Evolutionary conservation across 23 tunicate species (phyloP), one percentile per base, ranked within the genome.

Genomic region (Trididemnum clinides): DNA sequence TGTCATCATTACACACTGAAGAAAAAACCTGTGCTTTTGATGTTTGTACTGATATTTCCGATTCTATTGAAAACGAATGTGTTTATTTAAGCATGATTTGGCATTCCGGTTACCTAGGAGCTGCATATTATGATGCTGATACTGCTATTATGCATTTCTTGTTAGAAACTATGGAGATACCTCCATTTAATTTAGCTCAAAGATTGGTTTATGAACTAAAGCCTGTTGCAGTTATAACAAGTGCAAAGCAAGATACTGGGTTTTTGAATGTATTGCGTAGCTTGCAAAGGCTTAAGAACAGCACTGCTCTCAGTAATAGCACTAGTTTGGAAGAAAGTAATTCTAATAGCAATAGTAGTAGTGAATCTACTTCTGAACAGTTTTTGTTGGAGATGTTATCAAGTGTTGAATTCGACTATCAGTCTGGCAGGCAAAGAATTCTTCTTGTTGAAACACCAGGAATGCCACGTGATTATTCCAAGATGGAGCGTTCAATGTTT

Each of bases 91-190:
- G 88, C 34, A 33, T 94, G 0, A 36, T 89, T 5, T 89, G 88
- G 88, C 85, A 76, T 66, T 77, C 54, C 15, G 88, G 86, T 28
- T 35, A 57, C 64, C 59, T 94, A 28, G 94, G 98, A 31, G 98
- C 94, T 7, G 90, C 98, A 20, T 94, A 86, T 65, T 94, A 94
- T 65, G 98, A 94, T 23, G 62, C 88, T 29, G 94, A 89, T n/a
- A 87, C 83, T 5, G 85, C 89, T 33, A 64, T 81, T 27, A 1
- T 94, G n/a, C 57, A 81, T 50, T 28, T 94, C 33, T 77, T 94
- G 25, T 54, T 72, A 44, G 98, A 89, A 12, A 80, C 90, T 27
- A 34, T 85, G 7, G 98, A 89, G 37, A n/a, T 51, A 2, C 57
- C 76, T 22, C 70, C 87, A 39, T 94, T 94, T 81, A 57, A 36